Conservation (phyloP, 2,113 vertebrate species). For the Jacana jacana region DNA sequence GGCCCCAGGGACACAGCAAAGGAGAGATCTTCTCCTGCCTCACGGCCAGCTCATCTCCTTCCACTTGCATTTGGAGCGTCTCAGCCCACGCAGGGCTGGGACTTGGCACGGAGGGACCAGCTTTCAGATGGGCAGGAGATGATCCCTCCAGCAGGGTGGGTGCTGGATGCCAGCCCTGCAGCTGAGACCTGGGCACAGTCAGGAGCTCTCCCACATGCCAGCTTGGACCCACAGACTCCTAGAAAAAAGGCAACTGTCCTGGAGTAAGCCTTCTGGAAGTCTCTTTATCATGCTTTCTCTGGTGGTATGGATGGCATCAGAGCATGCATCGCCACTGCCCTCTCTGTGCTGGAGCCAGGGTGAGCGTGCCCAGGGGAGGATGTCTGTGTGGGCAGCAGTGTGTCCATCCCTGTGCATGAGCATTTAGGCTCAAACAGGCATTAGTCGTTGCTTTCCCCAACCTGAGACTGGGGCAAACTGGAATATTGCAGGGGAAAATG, state of each 20-base stretch:
- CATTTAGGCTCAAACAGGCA: not conserved
- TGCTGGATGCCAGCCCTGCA: not conserved
- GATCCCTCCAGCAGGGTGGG: not conserved
- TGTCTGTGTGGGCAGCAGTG: not conserved
- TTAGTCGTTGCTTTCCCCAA: accelerated
- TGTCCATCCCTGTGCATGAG: not conserved
- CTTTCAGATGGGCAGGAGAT: not conserved
- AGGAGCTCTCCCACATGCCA: not conserved
- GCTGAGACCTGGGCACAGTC: not conserved
- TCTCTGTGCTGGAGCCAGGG: not conserved
- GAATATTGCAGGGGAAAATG: not conserved
- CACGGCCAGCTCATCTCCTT: not conserved
- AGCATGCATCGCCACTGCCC: not conserved
- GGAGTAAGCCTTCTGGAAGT: not conserved
- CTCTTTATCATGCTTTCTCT: not conserved
- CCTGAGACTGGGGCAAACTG: not conserved
- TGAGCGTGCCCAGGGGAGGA: not conserved
- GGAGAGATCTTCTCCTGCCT: not conserved
- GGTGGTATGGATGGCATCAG: not conserved
- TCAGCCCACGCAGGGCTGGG: not conserved
- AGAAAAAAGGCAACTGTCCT: not conserved
- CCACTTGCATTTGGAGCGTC: not conserved
- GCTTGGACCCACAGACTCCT: not conserved
- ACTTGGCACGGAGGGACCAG: not conserved
- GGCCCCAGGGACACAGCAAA: not conserved